phyloP scores from a whole-genome alignment of 2,888 invertebrate genomes.

The Myopa tessellatipennis region DNA sequence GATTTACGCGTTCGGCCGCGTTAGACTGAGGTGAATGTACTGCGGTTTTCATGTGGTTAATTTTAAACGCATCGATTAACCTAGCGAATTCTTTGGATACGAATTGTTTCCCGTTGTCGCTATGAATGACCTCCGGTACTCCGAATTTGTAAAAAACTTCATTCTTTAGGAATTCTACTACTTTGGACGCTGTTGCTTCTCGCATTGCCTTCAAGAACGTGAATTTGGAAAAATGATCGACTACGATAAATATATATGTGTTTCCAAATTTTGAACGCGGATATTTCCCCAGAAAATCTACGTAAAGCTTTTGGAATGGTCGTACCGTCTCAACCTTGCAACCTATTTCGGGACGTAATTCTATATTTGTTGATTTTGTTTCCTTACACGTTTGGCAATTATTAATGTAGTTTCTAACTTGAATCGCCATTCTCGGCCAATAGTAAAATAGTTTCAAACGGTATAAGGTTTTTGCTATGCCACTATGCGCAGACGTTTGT shows the following conservation, averaged over 20 bases:
- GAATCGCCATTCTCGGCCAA: slow-evolving; percentile 46
- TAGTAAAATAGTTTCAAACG: slow-evolving; percentile 38
- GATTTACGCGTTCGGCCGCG: slow-evolving; percentile 55
- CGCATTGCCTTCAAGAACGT: slow-evolving; percentile 41
- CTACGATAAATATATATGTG: slow-evolving; percentile 40
- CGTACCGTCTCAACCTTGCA: slow-evolving; percentile 36
- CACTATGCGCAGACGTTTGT: slow-evolving; percentile 26
- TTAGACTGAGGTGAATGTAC: slow-evolving; percentile 38
- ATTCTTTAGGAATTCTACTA: slow-evolving; percentile 40
- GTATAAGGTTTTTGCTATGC: slow-evolving; percentile 39
- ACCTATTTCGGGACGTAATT: not conserved
- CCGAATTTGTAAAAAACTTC: slow-evolving; percentile 53
- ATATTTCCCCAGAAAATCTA: not conserved
- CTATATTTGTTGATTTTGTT: slow-evolving; percentile 2
- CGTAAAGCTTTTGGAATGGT: slow-evolving; percentile 23
- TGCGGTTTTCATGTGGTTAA: slow-evolving; percentile 42
- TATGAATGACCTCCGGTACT: slow-evolving; percentile 49
- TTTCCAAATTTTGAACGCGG: slow-evolving; percentile 36
- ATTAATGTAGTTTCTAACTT: slow-evolving; percentile 37
- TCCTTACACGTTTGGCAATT: slow-evolving; percentile 37
- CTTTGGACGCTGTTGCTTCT: slow-evolving; percentile 27
- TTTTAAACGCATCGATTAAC: slow-evolving; percentile 42
- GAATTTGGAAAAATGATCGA: slow-evolving; percentile 47
- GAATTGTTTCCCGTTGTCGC: slow-evolving; percentile 46
- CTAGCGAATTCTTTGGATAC: slow-evolving; percentile 41